A percentile compares a stretch with the other conserved stretches of the same genome.
phyloP scores from a whole-genome alignment of 2,113 vertebrate genomes.

The Ahaetulla prasina region DNA sequence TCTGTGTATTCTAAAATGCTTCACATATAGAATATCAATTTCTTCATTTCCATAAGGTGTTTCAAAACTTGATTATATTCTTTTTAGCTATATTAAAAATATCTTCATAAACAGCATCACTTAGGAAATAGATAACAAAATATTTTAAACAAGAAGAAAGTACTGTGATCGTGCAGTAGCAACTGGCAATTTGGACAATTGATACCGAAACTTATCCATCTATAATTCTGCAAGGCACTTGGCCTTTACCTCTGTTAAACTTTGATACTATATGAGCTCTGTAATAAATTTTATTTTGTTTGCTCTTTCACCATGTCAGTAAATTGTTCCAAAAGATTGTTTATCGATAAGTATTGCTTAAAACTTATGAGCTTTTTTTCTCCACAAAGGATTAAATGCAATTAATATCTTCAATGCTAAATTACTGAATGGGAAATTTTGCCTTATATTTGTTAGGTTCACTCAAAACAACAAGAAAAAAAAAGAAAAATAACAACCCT shows the following conservation, averaged over 20 bases:
- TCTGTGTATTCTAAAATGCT: background rate
- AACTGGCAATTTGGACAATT: background rate
- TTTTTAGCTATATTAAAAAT: background rate
- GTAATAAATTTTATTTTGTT: background rate
- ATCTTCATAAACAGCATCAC: background rate
- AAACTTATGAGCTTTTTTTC: background rate
- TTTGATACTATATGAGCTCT: background rate
- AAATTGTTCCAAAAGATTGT: background rate
- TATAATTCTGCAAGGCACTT: background rate
- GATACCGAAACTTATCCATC: background rate
- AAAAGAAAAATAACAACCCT: background rate
- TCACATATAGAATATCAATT: background rate
- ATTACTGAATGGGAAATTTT: background rate
- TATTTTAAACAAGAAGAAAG: background rate
- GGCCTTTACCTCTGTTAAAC: background rate
- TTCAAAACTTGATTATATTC: background rate
- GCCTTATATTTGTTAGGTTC: background rate
- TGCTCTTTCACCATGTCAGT: background rate
- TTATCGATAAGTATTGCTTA: background rate
- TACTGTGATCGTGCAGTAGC: background rate
- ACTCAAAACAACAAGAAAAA: background rate
- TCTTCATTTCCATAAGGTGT: background rate
- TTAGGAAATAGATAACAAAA: background rate
- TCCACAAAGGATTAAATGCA: background rate
- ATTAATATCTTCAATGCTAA: background rate